A percentile compares a stretch with the other conserved stretches of the same genome.
These are phyloP conservation scores for Trinorchestia longiramus DNA, from an alignment of 1,140 invertebrate genomes.

Conservation along the genomic window DNA sequence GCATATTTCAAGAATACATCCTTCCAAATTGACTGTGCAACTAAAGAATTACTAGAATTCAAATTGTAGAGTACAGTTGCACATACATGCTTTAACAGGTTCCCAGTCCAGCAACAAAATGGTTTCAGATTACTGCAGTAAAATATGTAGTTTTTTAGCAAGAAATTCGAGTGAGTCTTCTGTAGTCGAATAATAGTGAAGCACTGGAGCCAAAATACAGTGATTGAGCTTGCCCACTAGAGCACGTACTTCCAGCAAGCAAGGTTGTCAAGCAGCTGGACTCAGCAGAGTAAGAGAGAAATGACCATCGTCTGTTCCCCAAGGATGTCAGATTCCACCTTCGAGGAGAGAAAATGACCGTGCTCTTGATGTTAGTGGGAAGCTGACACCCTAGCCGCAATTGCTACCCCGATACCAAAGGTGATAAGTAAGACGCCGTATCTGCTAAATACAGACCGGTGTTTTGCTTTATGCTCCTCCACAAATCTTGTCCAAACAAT, in stretches of 20 bases:
- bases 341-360: background rate
- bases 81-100: background rate
- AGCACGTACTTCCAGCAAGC: background rate
- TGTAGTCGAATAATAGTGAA: background rate
- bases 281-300: background rate
- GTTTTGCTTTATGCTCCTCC: constrained; percentile 4
- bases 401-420: constrained; percentile 9
- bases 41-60: background rate
- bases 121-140: background rate
- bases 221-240: background rate
- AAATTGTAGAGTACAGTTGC: background rate
- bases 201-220: background rate
- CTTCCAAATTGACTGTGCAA: background rate
- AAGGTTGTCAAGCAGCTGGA: background rate
- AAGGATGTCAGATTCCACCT: background rate
- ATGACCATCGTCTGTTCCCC: background rate
- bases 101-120: background rate
- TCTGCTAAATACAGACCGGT: constrained; percentile 1
- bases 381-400: background rate
- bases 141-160: background rate
- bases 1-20: background rate
- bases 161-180: background rate
- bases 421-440: constrained; percentile 19
- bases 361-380: background rate
- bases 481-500: constrained; percentile 16